Conservation (phyloP, 2,888 invertebrate genomes). For the Drosophila mimica region DNA sequence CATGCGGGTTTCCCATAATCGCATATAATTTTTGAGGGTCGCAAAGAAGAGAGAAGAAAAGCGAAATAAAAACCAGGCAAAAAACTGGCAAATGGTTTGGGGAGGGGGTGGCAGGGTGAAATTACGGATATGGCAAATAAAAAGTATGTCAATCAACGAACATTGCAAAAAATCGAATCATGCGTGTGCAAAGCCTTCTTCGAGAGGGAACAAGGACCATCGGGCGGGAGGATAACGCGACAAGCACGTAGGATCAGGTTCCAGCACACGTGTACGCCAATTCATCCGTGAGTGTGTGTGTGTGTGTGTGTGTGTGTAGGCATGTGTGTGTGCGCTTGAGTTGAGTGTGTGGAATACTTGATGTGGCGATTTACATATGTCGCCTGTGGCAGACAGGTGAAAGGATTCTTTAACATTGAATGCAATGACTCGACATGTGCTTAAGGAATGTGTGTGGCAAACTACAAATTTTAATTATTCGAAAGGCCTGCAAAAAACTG, state of each 20-base stretch:
- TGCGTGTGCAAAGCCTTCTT: constrained; percentile 48
- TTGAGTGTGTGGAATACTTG: constrained; percentile 57
- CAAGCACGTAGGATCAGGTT: constrained; percentile 39
- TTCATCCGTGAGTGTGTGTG: constrained; percentile 40
- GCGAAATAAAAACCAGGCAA: constrained; percentile 4
- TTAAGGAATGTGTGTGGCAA: constrained; percentile 4
- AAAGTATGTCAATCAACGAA: constrained; percentile 77
- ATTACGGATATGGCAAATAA: constrained; percentile 67
- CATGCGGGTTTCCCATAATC: constrained; percentile 74
- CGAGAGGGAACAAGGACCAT: constrained; percentile 22
- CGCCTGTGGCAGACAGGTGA: constrained; percentile 33
- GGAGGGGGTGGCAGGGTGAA: constrained; percentile 9
- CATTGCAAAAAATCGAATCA: constrained; percentile 61
- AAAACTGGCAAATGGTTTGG: constrained; percentile 13
- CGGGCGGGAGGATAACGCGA: constrained; percentile 16
- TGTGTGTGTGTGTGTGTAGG: constrained; percentile 5
- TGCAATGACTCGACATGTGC: constrained; percentile 21
- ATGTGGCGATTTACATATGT: constrained; percentile 63
- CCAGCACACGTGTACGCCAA: constrained; percentile 19
- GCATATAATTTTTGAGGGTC: constrained; percentile 61
- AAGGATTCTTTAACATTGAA: constrained; percentile 21
- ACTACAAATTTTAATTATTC: constrained; percentile 10
- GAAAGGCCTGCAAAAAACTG: neutral
- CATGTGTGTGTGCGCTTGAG: constrained; percentile 8
- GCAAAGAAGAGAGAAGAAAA: constrained; percentile 23